phyloP scores from a whole-genome alignment of 2,113 vertebrate species.

The Geococcyx californianus region DNA sequence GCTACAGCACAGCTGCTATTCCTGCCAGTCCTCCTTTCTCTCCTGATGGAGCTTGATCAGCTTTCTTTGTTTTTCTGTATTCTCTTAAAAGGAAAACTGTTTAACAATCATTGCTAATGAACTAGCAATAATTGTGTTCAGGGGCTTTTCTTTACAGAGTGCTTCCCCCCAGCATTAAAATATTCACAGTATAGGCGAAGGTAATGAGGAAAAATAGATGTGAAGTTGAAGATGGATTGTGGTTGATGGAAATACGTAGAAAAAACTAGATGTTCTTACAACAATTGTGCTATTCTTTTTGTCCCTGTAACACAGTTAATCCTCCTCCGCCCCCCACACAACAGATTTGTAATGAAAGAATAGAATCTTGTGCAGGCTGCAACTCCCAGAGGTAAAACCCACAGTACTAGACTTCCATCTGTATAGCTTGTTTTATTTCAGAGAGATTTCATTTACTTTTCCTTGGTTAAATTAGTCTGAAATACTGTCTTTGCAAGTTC shows the following conservation, averaged over 20 bases:
- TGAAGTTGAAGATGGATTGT: conserved; percentile 52
- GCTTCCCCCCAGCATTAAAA: not conserved
- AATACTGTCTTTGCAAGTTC: conserved; percentile 42
- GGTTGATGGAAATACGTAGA: conserved; percentile 58
- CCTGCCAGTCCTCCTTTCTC: conserved; percentile 12
- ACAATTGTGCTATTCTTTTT: conserved; percentile 77
- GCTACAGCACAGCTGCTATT: conserved; percentile 64
- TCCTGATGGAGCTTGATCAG: conserved; percentile 54
- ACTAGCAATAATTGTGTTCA: conserved; percentile 4
- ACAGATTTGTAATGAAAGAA: conserved; percentile 83
- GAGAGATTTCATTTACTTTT: conserved; percentile 68
- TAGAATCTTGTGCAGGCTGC: conserved; percentile 78
- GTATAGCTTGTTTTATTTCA: conserved; percentile 68
- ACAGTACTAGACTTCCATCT: conserved; percentile 81
- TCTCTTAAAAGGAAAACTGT: not conserved
- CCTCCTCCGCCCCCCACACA: conserved; percentile 78
- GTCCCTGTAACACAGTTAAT: conserved; percentile 72
- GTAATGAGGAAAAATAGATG: conserved; percentile 3
- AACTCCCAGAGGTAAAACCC: conserved; percentile 79
- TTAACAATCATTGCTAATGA: conserved; percentile 31
- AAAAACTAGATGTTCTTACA: conserved; percentile 76
- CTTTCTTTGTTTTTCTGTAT: conserved; percentile 56
- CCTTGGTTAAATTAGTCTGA: conserved; percentile 67
- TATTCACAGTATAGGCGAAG: not conserved
- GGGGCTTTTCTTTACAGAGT: conserved; percentile 4